phyloP scores from a whole-genome alignment of 2,888 invertebrate genomes.

The Boloria euphrosyne region DNA sequence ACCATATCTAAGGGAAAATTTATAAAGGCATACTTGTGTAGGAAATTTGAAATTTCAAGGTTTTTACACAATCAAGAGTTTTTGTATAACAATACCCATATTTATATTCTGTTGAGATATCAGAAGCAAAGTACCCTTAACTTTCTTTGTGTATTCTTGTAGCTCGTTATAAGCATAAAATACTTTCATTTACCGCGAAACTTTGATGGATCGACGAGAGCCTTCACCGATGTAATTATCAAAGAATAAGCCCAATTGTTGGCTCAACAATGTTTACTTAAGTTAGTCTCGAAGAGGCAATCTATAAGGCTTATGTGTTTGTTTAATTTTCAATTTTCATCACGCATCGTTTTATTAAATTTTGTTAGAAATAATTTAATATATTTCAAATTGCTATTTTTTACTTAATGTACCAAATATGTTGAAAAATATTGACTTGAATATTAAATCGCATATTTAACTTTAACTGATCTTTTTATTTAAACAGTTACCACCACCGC shows the following conservation, averaged over 20 bases:
- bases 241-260: slow-evolving; percentile 34
- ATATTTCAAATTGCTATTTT: background rate
- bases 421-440: background rate
- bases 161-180: slow-evolving; percentile 26
- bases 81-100: slow-evolving; percentile 15
- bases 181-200: slow-evolving; percentile 24
- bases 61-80: slow-evolving; percentile 11
- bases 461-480: background rate
- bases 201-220: slow-evolving; percentile 35
- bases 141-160: slow-evolving; percentile 22
- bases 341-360: slow-evolving; percentile 12
- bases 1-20: background rate
- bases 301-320: slow-evolving; percentile 24
- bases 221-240: slow-evolving; percentile 29
- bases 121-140: slow-evolving; percentile 3
- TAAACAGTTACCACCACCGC: slow-evolving; percentile 54
- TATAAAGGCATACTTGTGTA: background rate
- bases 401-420: no score
- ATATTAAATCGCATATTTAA: background rate
- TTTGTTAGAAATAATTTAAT: background rate
- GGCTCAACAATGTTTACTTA: slow-evolving; percentile 25
- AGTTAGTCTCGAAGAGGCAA: slow-evolving; percentile 17
- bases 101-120: slow-evolving; percentile 15
- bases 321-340: slow-evolving; percentile 21
- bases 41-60: background rate